A percentile compares a stretch with the other conserved stretches of the same genome.
These are phyloP conservation scores for Drosophila emarginata DNA, from an alignment of 2,888 invertebrate genomes.

Conservation along the genomic window DNA sequence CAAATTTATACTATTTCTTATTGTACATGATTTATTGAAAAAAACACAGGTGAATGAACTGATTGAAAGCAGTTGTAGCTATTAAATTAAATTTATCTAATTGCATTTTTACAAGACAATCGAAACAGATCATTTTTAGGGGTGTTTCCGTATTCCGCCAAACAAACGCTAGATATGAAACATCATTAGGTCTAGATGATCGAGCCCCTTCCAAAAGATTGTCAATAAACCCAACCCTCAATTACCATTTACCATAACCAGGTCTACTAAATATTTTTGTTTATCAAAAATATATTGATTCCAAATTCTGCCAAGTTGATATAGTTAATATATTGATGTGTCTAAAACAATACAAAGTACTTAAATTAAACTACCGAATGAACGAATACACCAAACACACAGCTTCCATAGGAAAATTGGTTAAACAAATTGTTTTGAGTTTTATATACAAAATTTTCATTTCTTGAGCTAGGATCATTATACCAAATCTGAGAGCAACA, in stretches of 20 bases:
- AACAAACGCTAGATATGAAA: not conserved
- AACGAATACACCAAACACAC: too few relatives aligned
- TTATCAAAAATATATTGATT: too few relatives aligned
- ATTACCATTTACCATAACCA: not conserved
- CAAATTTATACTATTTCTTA: not conserved
- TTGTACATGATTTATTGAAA: constrained; percentile 6
- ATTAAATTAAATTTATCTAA: constrained; percentile 14
- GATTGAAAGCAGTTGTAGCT: constrained; percentile 12
- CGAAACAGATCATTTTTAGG: not conserved
- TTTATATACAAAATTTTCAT: too few relatives aligned
- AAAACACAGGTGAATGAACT: constrained; percentile 19
- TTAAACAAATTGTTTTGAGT: too few relatives aligned
- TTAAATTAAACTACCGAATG: too few relatives aligned
- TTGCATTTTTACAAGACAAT: constrained; percentile 15
- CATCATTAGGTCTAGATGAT: not conserved
- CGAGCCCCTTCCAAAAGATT: not conserved
- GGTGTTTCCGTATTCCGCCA: not conserved
- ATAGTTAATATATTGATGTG: too few relatives aligned
- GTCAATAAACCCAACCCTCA: not conserved
- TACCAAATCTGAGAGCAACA: too few relatives aligned
- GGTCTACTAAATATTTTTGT: not conserved
- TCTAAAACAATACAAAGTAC: too few relatives aligned
- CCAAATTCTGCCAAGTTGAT: too few relatives aligned
- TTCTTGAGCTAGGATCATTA: too few relatives aligned
- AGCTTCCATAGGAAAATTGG: too few relatives aligned